phyloP scores from a whole-genome alignment of 1,140 invertebrate species.

The Drosophila arawakana region DNA sequence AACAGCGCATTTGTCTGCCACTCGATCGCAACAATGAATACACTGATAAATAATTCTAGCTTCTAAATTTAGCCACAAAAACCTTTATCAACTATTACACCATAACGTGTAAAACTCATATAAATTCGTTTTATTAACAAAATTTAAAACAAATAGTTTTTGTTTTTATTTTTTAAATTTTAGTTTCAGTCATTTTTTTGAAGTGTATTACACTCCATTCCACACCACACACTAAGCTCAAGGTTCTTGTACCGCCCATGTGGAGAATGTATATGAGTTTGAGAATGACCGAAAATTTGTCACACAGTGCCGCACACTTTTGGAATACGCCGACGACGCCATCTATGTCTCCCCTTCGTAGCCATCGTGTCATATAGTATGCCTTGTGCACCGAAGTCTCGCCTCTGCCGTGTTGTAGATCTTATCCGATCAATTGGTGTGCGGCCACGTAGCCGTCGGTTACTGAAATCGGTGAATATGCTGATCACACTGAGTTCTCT shows the following conservation, averaged over 20 bases:
- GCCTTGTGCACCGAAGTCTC: constrained; percentile 6
- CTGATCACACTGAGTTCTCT: background rate
- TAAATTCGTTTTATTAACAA: too few species aligned
- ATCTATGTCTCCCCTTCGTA: constrained; percentile 12
- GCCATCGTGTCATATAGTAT: constrained; percentile 24
- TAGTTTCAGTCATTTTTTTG: too few species aligned
- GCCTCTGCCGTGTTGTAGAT: constrained; percentile 53
- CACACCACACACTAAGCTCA: constrained; percentile 61
- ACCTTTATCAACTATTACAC: too few species aligned
- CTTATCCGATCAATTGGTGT: constrained; percentile 62
- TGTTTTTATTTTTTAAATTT: too few species aligned
- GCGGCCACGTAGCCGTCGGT: constrained; percentile 54
- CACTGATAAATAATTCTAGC: too few species aligned
- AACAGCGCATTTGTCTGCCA: constrained; percentile 76
- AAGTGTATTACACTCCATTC: background rate
- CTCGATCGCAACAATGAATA: constrained; percentile 35
- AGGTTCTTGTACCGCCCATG: constrained; percentile 35
- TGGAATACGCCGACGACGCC: constrained; percentile 21
- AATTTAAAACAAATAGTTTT: too few species aligned
- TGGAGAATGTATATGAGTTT: constrained; percentile 35
- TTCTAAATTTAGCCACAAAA: too few species aligned
- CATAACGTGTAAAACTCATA: too few species aligned
- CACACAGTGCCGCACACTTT: constrained; percentile 47
- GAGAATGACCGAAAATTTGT: constrained; percentile 69
- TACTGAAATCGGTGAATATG: constrained; percentile 11